A percentile compares a stretch with the other conserved stretches of the same genome.
Evolutionary conservation across 2,888 invertebrate genomes (phyloP).

Genomic region (Coelinius sp.): DNA sequence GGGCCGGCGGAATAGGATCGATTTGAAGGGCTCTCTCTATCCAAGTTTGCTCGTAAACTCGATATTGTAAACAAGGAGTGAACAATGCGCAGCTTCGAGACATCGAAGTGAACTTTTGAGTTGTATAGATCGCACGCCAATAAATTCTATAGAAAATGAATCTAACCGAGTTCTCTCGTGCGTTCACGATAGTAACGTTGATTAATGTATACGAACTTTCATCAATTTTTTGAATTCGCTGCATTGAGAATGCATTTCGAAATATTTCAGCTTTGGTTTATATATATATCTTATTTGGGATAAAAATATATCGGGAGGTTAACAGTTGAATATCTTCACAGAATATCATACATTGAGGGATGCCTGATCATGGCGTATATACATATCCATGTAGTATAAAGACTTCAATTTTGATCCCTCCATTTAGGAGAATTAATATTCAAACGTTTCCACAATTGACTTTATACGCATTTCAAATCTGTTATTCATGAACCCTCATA

Average conservation of each 20-base stretch:
- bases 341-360: neutral
- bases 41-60: slow-evolving; percentile 63
- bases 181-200: slow-evolving; percentile 1
- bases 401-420: slow-evolving; percentile 50
- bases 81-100: slow-evolving; percentile 57
- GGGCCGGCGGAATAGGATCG: slow-evolving; percentile 20
- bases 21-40: slow-evolving; percentile 41
- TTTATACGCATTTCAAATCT: slow-evolving; percentile 52
- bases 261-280: neutral
- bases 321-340: neutral
- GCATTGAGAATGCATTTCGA: neutral
- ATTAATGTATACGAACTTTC: slow-evolving; percentile 4
- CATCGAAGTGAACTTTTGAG: slow-evolving; percentile 27
- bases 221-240: neutral
- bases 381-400: neutral
- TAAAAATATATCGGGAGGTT: neutral
- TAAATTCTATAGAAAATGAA: slow-evolving; percentile 37
- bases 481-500: slow-evolving; percentile 52
- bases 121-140: slow-evolving; percentile 1
- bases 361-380: neutral
- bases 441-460: slow-evolving; percentile 53
- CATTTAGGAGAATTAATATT: slow-evolving; percentile 56
- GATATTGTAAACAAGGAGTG: slow-evolving; percentile 65
- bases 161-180: neutral
- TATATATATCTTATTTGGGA: neutral